These are phyloP conservation scores for Macrotrachela quadricornifera DNA, from an alignment of 1,140 invertebrate species.

Conservation along the genomic window DNA sequence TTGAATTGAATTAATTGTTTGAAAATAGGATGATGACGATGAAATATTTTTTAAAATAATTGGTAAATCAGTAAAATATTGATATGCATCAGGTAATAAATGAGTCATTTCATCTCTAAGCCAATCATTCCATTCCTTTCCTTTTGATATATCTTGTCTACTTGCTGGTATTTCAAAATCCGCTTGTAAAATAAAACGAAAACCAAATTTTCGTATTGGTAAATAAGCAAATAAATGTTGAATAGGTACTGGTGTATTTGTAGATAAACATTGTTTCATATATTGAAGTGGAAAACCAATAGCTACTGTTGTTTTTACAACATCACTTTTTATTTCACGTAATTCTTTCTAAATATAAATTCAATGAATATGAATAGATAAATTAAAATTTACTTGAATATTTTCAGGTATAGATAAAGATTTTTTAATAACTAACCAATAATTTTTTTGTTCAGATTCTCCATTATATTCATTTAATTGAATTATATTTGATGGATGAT, in stretches of 20 bases:
- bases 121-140: conserved; percentile 8
- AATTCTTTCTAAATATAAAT: no score
- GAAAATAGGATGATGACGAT: no score
- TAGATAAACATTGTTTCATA: background rate
- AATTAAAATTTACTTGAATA: background rate
- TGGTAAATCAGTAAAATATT: no score
- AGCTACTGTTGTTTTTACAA: no score
- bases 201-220: conserved; percentile 3
- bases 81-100: no score
- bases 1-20: no score
- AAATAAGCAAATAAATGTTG: conserved; percentile 7
- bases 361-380: no score
- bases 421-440: background rate
- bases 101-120: conserved; percentile 3
- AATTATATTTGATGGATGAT: background rate
- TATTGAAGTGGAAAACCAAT: background rate
- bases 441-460: background rate
- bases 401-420: background rate
- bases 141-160: conserved; percentile 6
- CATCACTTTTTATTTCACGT: no score
- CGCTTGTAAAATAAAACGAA: conserved; percentile 6
- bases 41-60: no score
- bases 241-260: background rate
- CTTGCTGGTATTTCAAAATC: conserved; percentile 7
- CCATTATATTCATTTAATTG: background rate